Conservation (phyloP, 2,888 invertebrate genomes). For the Drosophila testacea region DNA sequence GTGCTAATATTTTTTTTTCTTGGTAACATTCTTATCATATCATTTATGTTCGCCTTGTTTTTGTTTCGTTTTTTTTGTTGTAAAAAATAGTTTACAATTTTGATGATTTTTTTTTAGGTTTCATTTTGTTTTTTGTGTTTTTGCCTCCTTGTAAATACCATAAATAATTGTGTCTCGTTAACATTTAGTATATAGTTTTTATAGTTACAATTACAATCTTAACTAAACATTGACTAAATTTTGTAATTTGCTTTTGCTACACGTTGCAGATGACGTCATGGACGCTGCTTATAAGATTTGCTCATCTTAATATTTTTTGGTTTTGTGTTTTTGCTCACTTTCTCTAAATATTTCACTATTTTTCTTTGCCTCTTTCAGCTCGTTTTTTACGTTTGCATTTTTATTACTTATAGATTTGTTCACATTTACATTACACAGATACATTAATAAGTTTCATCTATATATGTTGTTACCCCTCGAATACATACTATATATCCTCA, state of each 20-base stretch:
- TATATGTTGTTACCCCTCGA: conserved; percentile 36
- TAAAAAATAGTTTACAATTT: conserved; percentile 78
- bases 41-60: conserved; percentile 22
- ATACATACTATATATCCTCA: conserved; percentile 14
- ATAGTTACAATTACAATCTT: conserved; percentile 63
- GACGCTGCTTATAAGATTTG: conserved; percentile 39
- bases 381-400: conserved; percentile 22
- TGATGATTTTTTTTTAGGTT: conserved; percentile 46
- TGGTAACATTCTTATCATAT: conserved; percentile 10
- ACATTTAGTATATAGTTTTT: conserved; percentile 61
- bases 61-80: conserved; percentile 44
- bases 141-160: conserved; percentile 68
- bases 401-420: conserved; percentile 39
- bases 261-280: conserved; percentile 59
- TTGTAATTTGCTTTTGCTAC: conserved; percentile 75
- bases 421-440: conserved; percentile 74
- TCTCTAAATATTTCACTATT: conserved; percentile 73
- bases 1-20: conserved; percentile 48
- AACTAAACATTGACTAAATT: conserved; percentile 77
- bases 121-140: conserved; percentile 18
- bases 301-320: conserved; percentile 8
- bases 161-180: conserved; percentile 78
- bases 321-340: conserved; percentile 16
- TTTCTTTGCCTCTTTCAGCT: conserved; percentile 25
- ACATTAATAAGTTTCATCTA: conserved; percentile 58